Evolutionary conservation across 2,797 vertebrate species (phyloP).

Genomic region (Trachops cirrhosus): DNA sequence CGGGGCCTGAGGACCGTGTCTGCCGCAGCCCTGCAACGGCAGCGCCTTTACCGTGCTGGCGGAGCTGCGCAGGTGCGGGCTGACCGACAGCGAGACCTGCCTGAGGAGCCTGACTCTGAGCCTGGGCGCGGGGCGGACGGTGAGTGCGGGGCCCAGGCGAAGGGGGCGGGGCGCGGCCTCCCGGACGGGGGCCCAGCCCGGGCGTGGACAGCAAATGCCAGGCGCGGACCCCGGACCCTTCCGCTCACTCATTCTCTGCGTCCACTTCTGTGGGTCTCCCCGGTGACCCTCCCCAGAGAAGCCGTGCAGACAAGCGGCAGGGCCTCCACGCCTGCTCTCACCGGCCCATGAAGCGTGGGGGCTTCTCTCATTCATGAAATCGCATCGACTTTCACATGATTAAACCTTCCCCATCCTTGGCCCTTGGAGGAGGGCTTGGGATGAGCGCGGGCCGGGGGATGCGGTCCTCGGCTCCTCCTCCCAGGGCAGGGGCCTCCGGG

Average conservation of each 20-base stretch:
- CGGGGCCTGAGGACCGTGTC: not conserved
- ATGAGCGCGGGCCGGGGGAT: not conserved
- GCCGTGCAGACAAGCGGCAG: accelerated
- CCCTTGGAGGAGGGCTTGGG: not conserved
- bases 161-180: no score
- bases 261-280: accelerated
- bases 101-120: slow-evolving; percentile 81
- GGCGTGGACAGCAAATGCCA: accelerated
- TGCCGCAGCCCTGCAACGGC: slow-evolving; percentile 79
- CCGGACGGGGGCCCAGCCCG: accelerated
- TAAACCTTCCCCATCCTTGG: not conserved
- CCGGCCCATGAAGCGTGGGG: not conserved
- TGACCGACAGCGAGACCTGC: slow-evolving; percentile 85
- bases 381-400: not conserved
- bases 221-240: not conserved
- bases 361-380: not conserved
- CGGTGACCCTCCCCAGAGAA: accelerated
- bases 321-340: not conserved
- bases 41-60: slow-evolving; percentile 81
- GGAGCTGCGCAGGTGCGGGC: slow-evolving; percentile 84
- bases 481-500: no score
- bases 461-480: not conserved
- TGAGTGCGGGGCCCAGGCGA: slow-evolving; percentile 60
- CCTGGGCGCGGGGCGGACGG: slow-evolving; percentile 76
- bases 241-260: accelerated